These are phyloP conservation scores for Nicator chloris DNA, from an alignment of 2,113 vertebrate genomes.

Conservation along the genomic window DNA sequence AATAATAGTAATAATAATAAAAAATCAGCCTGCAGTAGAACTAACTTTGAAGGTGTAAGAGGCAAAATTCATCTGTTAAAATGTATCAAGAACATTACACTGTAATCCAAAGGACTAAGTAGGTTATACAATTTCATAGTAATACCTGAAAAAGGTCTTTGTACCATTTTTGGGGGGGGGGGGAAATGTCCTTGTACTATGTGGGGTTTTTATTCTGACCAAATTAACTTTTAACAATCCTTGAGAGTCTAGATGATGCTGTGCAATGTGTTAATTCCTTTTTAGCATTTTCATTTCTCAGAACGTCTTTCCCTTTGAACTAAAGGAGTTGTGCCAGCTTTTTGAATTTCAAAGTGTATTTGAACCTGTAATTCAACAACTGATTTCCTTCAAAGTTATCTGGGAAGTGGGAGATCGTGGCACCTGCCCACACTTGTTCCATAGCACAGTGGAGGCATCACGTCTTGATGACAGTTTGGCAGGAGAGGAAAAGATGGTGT, in stretches of 20 bases:
- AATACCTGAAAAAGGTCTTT: not conserved
- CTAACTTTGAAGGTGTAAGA: not conserved
- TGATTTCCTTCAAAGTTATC: not conserved
- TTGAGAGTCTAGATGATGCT: not conserved
- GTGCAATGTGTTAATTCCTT: not conserved
- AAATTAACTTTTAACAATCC: not conserved
- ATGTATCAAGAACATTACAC: not conserved
- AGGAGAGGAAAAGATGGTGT: not conserved
- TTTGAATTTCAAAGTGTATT: not conserved
- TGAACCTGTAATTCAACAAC: not conserved
- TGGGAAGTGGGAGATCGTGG: not conserved
- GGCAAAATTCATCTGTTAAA: not conserved
- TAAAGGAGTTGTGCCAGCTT: not conserved
- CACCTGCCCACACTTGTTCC: not conserved
- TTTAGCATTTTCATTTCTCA: not conserved
- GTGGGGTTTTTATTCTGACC: not conserved
- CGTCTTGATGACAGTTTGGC: not conserved
- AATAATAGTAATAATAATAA: no score
- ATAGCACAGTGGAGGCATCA: not conserved
- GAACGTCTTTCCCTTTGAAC: not conserved
- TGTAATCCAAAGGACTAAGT: not conserved
- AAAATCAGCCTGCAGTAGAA: not conserved
- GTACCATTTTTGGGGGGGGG: not conserved
- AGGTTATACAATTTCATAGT: not conserved
- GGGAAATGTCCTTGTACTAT: not conserved